These are phyloP conservation scores for Cotesia congregata DNA, from an alignment of 2,888 invertebrate genomes.

Conservation along the genomic window DNA sequence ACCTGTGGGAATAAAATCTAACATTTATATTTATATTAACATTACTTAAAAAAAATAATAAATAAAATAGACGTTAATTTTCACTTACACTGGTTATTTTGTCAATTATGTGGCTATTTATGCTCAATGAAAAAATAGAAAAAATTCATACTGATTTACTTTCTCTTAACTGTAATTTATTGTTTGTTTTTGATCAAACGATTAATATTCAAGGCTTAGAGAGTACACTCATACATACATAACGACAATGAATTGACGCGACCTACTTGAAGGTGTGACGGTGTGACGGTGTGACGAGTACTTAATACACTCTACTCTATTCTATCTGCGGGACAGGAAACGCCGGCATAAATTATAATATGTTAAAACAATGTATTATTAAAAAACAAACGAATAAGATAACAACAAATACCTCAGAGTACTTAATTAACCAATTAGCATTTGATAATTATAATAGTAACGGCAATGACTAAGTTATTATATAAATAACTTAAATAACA, in stretches of 20 bases:
- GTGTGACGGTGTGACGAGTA: background rate
- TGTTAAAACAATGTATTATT: background rate
- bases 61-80: too few species aligned
- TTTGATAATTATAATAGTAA: background rate
- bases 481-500: background rate
- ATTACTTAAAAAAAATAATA: background rate
- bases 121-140: background rate
- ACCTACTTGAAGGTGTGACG: background rate
- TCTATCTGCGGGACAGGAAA: background rate
- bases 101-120: background rate
- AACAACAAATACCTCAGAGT: background rate
- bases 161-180: background rate
- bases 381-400: background rate
- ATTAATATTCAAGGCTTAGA: slow-evolving; percentile 21
- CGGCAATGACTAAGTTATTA: background rate
- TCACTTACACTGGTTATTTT: background rate
- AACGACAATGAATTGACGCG: slow-evolving; percentile 10
- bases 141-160: slow-evolving; percentile 15
- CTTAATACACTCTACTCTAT: background rate
- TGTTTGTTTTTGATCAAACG: background rate
- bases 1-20: slow-evolving; percentile 14
- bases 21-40: background rate
- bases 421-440: background rate
- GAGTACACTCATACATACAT: slow-evolving; percentile 8
- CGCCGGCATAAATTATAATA: background rate